Conservation (phyloP, 2,113 vertebrate genomes). For the Larimichthys polyactis region DNA sequence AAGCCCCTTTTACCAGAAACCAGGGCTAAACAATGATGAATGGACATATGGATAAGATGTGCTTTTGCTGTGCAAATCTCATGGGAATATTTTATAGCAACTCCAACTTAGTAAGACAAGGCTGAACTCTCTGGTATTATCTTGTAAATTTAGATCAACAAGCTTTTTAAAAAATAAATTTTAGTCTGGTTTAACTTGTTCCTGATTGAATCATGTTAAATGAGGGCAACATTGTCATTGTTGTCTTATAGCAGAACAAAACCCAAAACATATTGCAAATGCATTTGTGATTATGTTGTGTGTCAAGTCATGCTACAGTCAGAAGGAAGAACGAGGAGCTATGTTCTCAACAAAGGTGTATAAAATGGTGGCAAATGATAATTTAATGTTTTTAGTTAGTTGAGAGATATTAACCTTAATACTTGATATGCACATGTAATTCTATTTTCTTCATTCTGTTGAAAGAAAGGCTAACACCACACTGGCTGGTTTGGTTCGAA, state of each 20-base stretch:
- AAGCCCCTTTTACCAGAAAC: conserved; percentile 62
- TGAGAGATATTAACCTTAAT: too few relatives aligned
- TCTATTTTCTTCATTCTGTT: too few relatives aligned
- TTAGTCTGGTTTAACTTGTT: conserved; percentile 26
- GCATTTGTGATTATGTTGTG: background rate
- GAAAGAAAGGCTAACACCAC: too few relatives aligned
- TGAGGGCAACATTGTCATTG: conserved; percentile 2
- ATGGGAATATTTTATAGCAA: conserved; percentile 20
- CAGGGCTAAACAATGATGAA: conserved; percentile 66
- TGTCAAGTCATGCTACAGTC: background rate
- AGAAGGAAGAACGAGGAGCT: too few relatives aligned
- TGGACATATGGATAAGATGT: conserved; percentile 55
- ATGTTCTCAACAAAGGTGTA: too few relatives aligned
- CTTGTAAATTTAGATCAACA: conserved; percentile 33
- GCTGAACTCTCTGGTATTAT: background rate
- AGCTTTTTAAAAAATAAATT: conserved; percentile 2
- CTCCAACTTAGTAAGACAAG: background rate
- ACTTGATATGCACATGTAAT: too few relatives aligned
- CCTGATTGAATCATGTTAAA: conserved; percentile 16
- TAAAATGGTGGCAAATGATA: too few relatives aligned
- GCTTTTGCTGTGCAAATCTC: conserved; percentile 51
- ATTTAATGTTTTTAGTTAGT: too few relatives aligned
- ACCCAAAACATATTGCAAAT: background rate
- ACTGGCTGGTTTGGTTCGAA: too few relatives aligned
- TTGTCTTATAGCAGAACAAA: conserved; percentile 17